Conservation (phyloP, 2,888 invertebrate genomes). For the Aspidapion aeneum region DNA sequence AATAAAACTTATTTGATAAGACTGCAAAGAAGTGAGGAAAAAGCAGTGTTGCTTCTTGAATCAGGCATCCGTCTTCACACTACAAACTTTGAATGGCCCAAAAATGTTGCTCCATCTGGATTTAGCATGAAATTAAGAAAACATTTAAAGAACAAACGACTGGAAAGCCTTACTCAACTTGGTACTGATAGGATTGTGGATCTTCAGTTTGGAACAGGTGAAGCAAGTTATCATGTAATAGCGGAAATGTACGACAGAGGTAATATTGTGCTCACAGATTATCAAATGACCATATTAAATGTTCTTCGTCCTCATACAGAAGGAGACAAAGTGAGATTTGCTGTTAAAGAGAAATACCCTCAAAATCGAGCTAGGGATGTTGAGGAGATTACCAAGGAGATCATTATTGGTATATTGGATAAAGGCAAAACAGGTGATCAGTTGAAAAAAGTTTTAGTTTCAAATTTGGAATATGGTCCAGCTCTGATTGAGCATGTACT, state of each 20-base stretch:
- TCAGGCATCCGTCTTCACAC: conserved; percentile 92
- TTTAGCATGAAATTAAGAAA: conserved; percentile 99
- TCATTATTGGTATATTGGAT: conserved; percentile 56
- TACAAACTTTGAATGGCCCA: conserved; percentile 98
- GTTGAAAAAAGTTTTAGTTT: conserved; percentile 78
- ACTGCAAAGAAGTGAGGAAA: conserved; percentile 80
- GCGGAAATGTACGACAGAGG: conserved; percentile 94
- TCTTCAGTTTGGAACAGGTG: conserved; percentile 90
- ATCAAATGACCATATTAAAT: conserved; percentile 84
- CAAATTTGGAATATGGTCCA: conserved; percentile 85
- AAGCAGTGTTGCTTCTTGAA: conserved; percentile 85
- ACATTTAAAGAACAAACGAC: conserved; percentile 91
- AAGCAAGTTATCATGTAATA: conserved; percentile 93
- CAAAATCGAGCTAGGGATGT: conserved; percentile 68
- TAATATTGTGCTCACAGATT: conserved; percentile 92
- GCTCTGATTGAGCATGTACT: conserved; percentile 91
- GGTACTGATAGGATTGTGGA: conserved; percentile 94
- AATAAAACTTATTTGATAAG: conserved; percentile 92
- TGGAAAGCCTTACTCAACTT: conserved; percentile 81
- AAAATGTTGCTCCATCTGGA: conserved; percentile 90
- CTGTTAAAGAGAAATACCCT: conserved; percentile 91
- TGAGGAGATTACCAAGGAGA: conserved; percentile 53
- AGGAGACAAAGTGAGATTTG: conserved; percentile 87
- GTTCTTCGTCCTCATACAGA: conserved; percentile 90
- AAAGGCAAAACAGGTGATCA: conserved; percentile 69